Conservation (phyloP, 2,113 vertebrate genomes). For the Dunckerocampus dactyliophorus region DNA sequence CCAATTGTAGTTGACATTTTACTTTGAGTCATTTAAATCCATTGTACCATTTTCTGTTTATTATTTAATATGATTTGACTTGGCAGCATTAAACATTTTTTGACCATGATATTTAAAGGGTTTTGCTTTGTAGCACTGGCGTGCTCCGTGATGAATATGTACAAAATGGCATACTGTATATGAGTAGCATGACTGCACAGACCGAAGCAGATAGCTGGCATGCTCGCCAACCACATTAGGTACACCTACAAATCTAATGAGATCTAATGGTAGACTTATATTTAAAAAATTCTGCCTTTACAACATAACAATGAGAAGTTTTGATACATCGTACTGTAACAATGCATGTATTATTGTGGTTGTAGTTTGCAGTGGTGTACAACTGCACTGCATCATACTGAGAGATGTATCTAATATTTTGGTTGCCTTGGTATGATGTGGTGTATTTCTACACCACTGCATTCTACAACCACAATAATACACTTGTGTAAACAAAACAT, state of each 20-base stretch:
- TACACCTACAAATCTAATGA: neutral
- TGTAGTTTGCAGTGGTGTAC: neutral
- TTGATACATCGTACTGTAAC: neutral
- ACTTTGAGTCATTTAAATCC: constrained; percentile 45
- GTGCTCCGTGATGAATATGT: neutral
- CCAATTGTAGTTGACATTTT: constrained; percentile 41
- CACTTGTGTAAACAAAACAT: too few relatives aligned
- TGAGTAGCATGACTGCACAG: too few relatives aligned
- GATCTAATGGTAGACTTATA: neutral
- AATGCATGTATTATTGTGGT: neutral
- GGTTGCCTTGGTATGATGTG: neutral
- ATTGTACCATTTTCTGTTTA: constrained; percentile 14
- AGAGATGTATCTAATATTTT: neutral
- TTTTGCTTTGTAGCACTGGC: neutral
- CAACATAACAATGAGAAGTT: neutral
- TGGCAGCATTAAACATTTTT: neutral
- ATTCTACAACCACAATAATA: too few relatives aligned
- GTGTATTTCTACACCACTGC: too few relatives aligned
- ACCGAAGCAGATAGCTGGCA: too few relatives aligned
- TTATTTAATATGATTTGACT: too few relatives aligned
- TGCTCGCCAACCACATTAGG: neutral
- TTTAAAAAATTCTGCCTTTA: neutral
- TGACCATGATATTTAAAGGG: too few relatives aligned
- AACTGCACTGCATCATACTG: neutral
- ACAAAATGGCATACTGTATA: too few relatives aligned